Percentiles rank a stretch among this genome's conserved stretches.
Evolutionary conservation across 2,797 vertebrate genomes (phyloP).

Genomic region (Xenentodon cancila): DNA sequence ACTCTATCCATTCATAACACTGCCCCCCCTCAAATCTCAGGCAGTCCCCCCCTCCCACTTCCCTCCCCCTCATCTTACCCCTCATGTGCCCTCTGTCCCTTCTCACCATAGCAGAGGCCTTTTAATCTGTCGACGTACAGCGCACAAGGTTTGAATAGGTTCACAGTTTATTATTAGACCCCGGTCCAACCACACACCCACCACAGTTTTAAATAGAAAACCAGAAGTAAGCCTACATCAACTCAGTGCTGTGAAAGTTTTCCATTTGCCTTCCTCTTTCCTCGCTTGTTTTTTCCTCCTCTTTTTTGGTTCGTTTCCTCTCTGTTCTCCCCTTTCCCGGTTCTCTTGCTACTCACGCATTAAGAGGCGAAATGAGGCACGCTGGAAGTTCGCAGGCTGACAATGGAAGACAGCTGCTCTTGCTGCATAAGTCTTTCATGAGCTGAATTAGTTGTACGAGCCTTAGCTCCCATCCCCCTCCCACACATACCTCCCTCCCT

Average conservation of each 20-base stretch:
- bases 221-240: constrained; percentile 26
- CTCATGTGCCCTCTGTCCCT: constrained; percentile 69
- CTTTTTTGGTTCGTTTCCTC: constrained; percentile 63
- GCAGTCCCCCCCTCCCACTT: constrained; percentile 53
- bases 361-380: constrained; percentile 82
- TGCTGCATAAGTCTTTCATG: constrained; percentile 83
- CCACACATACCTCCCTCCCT: constrained; percentile 55
- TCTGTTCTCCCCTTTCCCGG: constrained; percentile 46
- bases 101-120: constrained; percentile 61
- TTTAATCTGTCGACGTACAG: constrained; percentile 63
- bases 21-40: constrained; percentile 70
- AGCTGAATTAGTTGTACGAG: constrained; percentile 85
- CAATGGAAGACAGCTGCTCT: constrained; percentile 88
- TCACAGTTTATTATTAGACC: constrained; percentile 78
- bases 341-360: constrained; percentile 75
- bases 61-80: constrained; percentile 63
- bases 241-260: constrained; percentile 50
- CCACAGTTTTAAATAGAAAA: constrained; percentile 58
- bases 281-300: constrained; percentile 28
- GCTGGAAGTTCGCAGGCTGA: constrained; percentile 83
- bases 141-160: constrained; percentile 58
- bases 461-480: constrained; percentile 73
- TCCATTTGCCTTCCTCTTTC: constrained; percentile 47
- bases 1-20: constrained; percentile 84
- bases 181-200: constrained; percentile 62